Evolutionary conservation across 2,113 vertebrate genomes (phyloP).

Genomic region (Oryzias curvinotus): DNA sequence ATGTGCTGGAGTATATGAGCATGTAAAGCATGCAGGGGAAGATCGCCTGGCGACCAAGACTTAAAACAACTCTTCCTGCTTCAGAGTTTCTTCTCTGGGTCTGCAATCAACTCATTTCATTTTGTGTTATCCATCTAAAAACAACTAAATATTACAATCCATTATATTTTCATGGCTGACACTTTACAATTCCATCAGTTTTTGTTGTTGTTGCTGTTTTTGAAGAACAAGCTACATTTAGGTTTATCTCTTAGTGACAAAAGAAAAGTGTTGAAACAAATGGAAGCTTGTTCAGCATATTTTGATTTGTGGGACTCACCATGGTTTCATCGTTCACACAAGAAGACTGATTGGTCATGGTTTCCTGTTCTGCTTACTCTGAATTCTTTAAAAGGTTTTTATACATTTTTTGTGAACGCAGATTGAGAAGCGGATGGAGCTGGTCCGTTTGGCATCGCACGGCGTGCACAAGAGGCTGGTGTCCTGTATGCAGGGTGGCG

Average conservation of each 20-base stretch:
- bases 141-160: too few species aligned
- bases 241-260: conserved; percentile 17
- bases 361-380: conserved; percentile 2
- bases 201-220: conserved; percentile 10
- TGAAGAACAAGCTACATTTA: conserved; percentile 13
- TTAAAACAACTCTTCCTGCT: too few species aligned
- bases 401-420: conserved; percentile 23
- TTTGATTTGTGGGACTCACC: conserved; percentile 39
- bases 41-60: too few species aligned
- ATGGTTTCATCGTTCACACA: conserved; percentile 1
- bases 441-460: conserved; percentile 87
- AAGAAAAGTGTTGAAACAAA: conserved; percentile 3
- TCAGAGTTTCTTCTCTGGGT: background rate
- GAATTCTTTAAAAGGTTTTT: background rate
- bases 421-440: conserved; percentile 89
- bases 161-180: background rate
- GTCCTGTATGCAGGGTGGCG: conserved; percentile 88
- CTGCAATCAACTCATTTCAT: background rate
- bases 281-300: conserved; percentile 4
- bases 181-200: conserved; percentile 17
- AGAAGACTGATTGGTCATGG: conserved; percentile 12
- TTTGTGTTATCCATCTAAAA: background rate
- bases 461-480: conserved; percentile 87
- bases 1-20: too few species aligned
- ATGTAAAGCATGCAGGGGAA: too few species aligned